phyloP scores from a whole-genome alignment of 2,888 invertebrate species.

The Amblyjoppa fuscipennis region DNA sequence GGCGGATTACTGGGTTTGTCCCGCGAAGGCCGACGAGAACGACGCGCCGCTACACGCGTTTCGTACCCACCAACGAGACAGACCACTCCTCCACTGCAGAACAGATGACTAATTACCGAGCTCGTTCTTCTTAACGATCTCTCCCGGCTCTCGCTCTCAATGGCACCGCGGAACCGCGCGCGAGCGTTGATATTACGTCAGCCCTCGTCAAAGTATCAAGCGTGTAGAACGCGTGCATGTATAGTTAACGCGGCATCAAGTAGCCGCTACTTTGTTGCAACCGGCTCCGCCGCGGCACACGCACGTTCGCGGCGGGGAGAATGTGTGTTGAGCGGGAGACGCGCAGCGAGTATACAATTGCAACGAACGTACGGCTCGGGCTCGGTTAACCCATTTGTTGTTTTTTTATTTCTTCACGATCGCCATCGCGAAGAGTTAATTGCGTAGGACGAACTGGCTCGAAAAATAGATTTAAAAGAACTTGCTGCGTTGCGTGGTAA shows the following conservation, averaged over 20 bases:
- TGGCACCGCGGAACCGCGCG: conserved; percentile 41
- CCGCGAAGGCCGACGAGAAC: conserved; percentile 44
- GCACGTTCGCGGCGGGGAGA: conserved; percentile 13
- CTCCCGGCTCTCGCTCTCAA: conserved; percentile 49
- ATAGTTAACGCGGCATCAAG: conserved; percentile 46
- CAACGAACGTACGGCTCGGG: conserved; percentile 50
- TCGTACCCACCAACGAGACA: conserved; percentile 31
- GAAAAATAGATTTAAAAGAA: not conserved
- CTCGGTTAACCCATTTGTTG: conserved; percentile 67
- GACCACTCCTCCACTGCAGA: conserved; percentile 10
- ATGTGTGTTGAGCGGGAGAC: conserved; percentile 35
- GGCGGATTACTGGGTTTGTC: not conserved
- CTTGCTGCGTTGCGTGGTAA: not conserved
- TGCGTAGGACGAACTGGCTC: conserved; percentile 15
- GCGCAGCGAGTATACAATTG: conserved; percentile 58
- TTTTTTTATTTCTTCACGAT: conserved; percentile 24
- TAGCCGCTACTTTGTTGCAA: conserved; percentile 37
- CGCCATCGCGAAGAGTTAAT: conserved; percentile 22
- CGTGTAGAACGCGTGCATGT: conserved; percentile 7
- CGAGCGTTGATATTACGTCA: conserved; percentile 53
- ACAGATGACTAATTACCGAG: conserved; percentile 69
- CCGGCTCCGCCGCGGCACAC: conserved; percentile 29
- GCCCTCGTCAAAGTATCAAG: conserved; percentile 41
- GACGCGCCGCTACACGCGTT: conserved; percentile 24
- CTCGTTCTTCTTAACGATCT: conserved; percentile 56